Evolutionary conservation across 1,140 invertebrate species (phyloP).

Genomic region (Callitettix versicolor): DNA sequence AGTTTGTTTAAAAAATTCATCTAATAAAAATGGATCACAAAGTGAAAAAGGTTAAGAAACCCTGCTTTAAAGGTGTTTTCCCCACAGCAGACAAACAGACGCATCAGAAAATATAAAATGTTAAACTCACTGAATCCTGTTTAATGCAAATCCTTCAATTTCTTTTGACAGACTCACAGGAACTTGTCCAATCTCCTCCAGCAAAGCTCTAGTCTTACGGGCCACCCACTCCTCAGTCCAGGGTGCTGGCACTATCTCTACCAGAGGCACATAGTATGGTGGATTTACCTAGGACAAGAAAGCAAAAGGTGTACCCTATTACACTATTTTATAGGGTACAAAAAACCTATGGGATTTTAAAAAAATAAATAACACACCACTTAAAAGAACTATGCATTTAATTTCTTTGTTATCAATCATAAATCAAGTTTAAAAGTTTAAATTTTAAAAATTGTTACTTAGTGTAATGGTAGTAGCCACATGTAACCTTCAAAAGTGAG

Average conservation of each 20-base stretch:
- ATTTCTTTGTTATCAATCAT: too few relatives aligned
- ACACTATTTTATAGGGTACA: background rate
- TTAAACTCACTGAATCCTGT: constrained; percentile 72
- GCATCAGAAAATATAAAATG: background rate
- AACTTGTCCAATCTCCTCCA: constrained; percentile 81
- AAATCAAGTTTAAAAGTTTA: too few relatives aligned
- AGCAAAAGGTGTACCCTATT: background rate
- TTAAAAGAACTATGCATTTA: background rate
- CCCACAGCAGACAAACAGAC: too few relatives aligned
- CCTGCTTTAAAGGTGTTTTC: too few relatives aligned
- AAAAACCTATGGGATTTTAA: constrained; percentile 1
- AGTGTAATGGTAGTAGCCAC: too few relatives aligned
- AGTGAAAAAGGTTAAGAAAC: too few relatives aligned
- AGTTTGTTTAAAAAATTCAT: too few relatives aligned
- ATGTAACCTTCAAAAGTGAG: too few relatives aligned
- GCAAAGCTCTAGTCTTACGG: constrained; percentile 52
- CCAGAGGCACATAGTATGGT: constrained; percentile 87
- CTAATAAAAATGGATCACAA: too few relatives aligned
- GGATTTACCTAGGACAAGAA: constrained; percentile 64
- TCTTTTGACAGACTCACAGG: constrained; percentile 78
- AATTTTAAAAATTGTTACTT: too few relatives aligned
- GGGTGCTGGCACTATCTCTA: constrained; percentile 87
- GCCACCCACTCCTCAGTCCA: constrained; percentile 69
- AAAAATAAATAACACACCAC: constrained; percentile 4
- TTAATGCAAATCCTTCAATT: constrained; percentile 85